Conservation (phyloP, 2,113 vertebrate species). For the zebrafish (Danio rerio) region GRCz12tu NC_133186.1:34661001-34661500, state of each 20-base stretch:
- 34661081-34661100: conserved; percentile 16
- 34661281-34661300: conserved; percentile 53
- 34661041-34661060: not conserved
- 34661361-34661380: conserved; percentile 10
- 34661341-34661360: conserved; percentile 13
- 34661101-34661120: conserved; percentile 10
- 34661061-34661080: not conserved
- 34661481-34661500: no score
- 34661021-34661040: conserved; percentile 5
- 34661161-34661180: not conserved
- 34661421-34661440: no score
- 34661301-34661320: conserved; percentile 28
- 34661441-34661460: no score
- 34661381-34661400: conserved; percentile 4
- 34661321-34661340: conserved; percentile 28
- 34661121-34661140: conserved; percentile 1
- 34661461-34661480: no score
- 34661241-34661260: conserved; percentile 44
- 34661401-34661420: not conserved
- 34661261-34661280: conserved; percentile 36
- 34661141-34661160: not conserved
- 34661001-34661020: not conserved
- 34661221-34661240: conserved; percentile 43
- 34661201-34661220: conserved; percentile 30
- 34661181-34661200: conserved; percentile 38